phyloP scores from a whole-genome alignment of 1,140 invertebrate genomes.

The Ostrea denselamellosa region DNA sequence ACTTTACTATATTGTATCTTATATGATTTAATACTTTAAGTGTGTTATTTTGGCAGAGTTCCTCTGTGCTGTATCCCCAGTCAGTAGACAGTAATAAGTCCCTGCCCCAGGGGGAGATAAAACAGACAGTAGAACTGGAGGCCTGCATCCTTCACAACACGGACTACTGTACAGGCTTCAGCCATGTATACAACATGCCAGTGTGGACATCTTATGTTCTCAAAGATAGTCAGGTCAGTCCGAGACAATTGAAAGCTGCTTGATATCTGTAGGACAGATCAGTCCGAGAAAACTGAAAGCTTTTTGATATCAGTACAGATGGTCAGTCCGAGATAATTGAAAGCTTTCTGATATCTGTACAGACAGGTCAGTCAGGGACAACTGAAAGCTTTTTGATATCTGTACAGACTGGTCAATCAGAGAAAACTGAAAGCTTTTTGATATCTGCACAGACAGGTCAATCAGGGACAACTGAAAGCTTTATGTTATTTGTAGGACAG shows the following conservation, averaged over 20 bases:
- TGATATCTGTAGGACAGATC: neutral
- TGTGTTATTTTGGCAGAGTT: neutral
- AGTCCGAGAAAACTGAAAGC: neutral
- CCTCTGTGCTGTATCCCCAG: neutral
- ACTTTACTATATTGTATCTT: neutral
- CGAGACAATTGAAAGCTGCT: neutral
- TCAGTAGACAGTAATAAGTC: neutral
- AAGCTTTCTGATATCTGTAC: neutral
- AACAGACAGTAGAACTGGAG: neutral
- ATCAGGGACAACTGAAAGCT: neutral
- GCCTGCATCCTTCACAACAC: constrained; percentile 42
- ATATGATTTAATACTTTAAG: neutral
- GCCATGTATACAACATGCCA: constrained; percentile 59
- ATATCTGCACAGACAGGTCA: constrained; percentile 14
- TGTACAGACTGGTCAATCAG: too few species aligned
- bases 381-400: too few species aligned
- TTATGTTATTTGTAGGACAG: neutral
- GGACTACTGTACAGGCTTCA: constrained; percentile 54
- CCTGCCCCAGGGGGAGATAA: constrained; percentile 15
- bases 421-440: too few species aligned
- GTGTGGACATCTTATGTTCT: constrained; percentile 64
- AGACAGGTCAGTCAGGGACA: too few species aligned
- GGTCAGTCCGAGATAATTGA: too few species aligned
- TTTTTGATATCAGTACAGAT: neutral
- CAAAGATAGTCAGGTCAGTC: constrained; percentile 22